Conservation (phyloP, 2,888 invertebrate genomes). For the Tenthredo amoena region DNA sequence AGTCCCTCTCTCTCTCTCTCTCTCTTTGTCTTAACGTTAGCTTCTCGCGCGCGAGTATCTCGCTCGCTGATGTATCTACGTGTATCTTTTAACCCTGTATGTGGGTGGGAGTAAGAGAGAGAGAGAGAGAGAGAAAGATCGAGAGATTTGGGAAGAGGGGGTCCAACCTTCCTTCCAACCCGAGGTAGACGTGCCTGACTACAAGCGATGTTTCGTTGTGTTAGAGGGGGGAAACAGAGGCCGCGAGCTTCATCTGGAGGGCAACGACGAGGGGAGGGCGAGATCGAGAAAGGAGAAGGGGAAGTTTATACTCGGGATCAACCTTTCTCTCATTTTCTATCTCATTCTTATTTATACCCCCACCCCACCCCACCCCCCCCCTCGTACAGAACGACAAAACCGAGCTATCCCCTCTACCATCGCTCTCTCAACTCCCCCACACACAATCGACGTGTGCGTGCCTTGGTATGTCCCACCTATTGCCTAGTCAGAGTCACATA, state of each 20-base stretch:
- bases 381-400: neutral
- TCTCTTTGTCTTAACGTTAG: neutral
- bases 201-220: neutral
- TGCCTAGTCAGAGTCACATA: constrained; percentile 8
- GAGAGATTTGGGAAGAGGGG: neutral
- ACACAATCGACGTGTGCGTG: neutral
- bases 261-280: neutral
- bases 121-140: neutral
- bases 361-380: neutral
- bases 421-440: neutral
- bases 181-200: neutral
- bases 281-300: neutral
- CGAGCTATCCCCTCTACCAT: neutral
- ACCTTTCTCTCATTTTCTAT: constrained; percentile 47
- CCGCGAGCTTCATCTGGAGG: constrained; percentile 18
- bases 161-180: neutral
- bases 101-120: neutral
- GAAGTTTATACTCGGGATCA: constrained; percentile 29
- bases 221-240: neutral
- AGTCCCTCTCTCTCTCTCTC: neutral
- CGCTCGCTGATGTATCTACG: neutral
- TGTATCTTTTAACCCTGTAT: neutral
- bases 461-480: neutral
- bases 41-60: neutral
- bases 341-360: neutral